Conservation (phyloP, 2,888 invertebrate species). For the Plebejus argus region DNA sequence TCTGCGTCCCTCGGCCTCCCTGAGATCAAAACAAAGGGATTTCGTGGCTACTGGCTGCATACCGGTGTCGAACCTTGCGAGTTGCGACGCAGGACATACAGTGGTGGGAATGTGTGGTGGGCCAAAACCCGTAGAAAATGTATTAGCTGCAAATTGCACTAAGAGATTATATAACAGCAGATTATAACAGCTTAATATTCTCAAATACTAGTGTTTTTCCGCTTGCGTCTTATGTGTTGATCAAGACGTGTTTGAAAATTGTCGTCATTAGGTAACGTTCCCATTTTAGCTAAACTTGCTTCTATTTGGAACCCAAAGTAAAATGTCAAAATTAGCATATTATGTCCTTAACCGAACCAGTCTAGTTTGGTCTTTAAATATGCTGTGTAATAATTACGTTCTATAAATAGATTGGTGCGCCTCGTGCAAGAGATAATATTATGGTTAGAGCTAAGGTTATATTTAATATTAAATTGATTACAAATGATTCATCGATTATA, state of each 20-base stretch:
- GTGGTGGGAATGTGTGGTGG: too few relatives aligned
- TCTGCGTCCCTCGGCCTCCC: too few relatives aligned
- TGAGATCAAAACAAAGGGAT: too few relatives aligned
- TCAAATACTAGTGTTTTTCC: neutral
- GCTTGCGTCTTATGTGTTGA: neutral
- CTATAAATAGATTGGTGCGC: neutral
- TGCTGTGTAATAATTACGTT: neutral
- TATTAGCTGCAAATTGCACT: neutral
- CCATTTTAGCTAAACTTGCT: neutral
- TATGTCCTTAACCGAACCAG: neutral
- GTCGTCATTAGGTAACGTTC: neutral
- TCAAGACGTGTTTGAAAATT: neutral
- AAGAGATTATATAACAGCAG: too few relatives aligned
- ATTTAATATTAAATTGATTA: constrained; percentile 9
- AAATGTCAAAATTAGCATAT: constrained; percentile 26
- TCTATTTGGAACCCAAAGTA: neutral
- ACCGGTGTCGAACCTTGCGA: too few relatives aligned
- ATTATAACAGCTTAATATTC: too few relatives aligned
- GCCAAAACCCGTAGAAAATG: too few relatives aligned
- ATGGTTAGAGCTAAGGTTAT: neutral
- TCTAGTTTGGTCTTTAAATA: neutral
- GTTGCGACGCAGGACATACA: too few relatives aligned
- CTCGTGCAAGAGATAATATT: neutral
- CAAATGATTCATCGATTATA: too few relatives aligned
- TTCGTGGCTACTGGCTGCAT: too few relatives aligned